Percentiles rank a stretch among this genome's conserved stretches.
phyloP scores from a whole-genome alignment of 1,140 invertebrate species.

The Cydia strobilella region DNA sequence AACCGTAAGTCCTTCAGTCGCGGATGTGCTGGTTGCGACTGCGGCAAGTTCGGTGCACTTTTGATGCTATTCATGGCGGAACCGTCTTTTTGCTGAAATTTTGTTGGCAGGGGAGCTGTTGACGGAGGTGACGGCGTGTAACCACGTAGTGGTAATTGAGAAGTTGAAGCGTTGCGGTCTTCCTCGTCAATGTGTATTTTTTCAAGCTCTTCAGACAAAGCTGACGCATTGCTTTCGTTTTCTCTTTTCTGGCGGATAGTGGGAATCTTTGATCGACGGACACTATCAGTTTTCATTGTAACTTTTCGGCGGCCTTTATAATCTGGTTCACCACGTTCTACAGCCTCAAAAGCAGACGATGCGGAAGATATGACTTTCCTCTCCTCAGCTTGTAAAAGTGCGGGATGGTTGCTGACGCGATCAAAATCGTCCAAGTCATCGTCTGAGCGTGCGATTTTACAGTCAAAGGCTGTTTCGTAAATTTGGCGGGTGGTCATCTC shows the following conservation, averaged over 20 bases:
- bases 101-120: constrained; percentile 88
- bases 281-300: constrained; percentile 76
- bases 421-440: constrained; percentile 91
- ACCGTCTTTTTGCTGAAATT: constrained; percentile 87
- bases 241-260: constrained; percentile 81
- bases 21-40: constrained; percentile 84
- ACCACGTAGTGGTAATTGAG: constrained; percentile 80
- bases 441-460: constrained; percentile 89
- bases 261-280: constrained; percentile 82
- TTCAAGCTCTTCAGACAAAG: constrained; percentile 82
- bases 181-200: constrained; percentile 83
- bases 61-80: constrained; percentile 87
- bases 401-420: constrained; percentile 89
- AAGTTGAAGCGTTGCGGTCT: constrained; percentile 72
- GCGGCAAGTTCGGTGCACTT: constrained; percentile 87
- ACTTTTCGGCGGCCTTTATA: constrained; percentile 76
- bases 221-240: constrained; percentile 80
- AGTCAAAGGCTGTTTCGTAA: constrained; percentile 94
- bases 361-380: constrained; percentile 74
- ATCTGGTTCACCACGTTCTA: constrained; percentile 68
- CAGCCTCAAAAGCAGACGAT: constrained; percentile 76
- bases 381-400: constrained; percentile 83
- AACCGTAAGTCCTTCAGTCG: constrained; percentile 86
- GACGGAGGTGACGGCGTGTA: constrained; percentile 90
- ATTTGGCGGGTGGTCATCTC: constrained; percentile 84